Evolutionary conservation across 2,113 vertebrate genomes (phyloP), one percentile per base, ranked within the genome.

Genomic region (Cygnus atratus): DNA sequence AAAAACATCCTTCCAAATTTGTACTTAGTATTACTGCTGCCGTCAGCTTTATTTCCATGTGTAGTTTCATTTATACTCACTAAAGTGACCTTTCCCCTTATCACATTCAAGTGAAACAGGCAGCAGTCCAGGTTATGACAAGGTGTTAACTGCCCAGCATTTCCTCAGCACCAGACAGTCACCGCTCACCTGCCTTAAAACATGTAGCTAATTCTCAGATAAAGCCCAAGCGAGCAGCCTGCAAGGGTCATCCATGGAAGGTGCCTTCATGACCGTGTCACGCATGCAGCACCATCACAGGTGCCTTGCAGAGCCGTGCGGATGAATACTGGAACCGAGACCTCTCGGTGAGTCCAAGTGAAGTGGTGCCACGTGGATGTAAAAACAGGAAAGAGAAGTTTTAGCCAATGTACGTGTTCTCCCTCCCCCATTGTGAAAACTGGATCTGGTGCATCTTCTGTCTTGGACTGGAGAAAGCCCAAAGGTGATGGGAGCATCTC

Each of bases 261-360:
- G 29, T 2, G 0, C 44, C 44, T 35, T 52, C 5, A 0, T 67
- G 55, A 37, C 10, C 1, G 0, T 4, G 14, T 76, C 26, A 16
- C 3, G 3, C 37, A 10, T 10, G 11, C 44, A 50, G 22, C 65
- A 87, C 9, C n/a, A 59, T 15, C 16, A 4, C 19, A 7, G 41
- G 19, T 21, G 41, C 43, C 41, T 33, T 67, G 28, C 52, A 70
- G 24, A 57, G 41, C 25, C 16, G 10, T 18, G 21, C 58, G n/a
- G 28, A 11, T 35, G 20, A 29, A 7, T 31, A 19, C 43, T 20
- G 65, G 65, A 67, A 21, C 28, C 13, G 6, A 44, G 21, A 29
- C 41, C 21, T 62, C 73, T 57, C 1, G 2, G 14, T 87, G 61
- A 59, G 26, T 16, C 10, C 24, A 35, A 46, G 2, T 37, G 26